A percentile compares a stretch with the other conserved stretches of the same genome.
These are phyloP conservation scores for Chaenocephalus aceratus DNA, from an alignment of 2,113 vertebrate species.

Conservation along the genomic window DNA sequence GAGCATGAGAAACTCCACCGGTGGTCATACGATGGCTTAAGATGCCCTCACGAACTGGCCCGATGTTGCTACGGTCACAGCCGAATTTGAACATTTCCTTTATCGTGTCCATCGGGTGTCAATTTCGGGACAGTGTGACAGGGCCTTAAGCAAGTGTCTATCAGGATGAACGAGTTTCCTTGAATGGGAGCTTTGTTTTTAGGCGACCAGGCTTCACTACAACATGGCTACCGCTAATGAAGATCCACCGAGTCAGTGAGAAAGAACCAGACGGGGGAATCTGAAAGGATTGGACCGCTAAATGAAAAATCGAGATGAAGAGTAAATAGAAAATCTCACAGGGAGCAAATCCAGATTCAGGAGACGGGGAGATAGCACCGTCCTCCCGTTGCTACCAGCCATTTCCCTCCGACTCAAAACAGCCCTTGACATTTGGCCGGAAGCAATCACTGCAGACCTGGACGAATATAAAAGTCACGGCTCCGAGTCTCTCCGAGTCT, in stretches of 20 bases:
- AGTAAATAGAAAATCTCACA: slow-evolving; percentile 25
- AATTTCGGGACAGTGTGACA: too few relatives aligned
- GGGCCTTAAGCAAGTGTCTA: too few relatives aligned
- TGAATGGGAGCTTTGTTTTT: too few relatives aligned
- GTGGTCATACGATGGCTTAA: too few relatives aligned
- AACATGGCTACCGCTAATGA: slow-evolving; percentile 39
- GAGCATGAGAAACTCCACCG: too few relatives aligned
- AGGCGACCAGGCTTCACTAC: not conserved
- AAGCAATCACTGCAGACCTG: slow-evolving; percentile 45
- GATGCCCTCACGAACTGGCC: too few relatives aligned
- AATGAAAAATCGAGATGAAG: slow-evolving; percentile 14
- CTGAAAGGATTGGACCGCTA: slow-evolving; percentile 1
- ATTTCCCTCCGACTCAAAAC: slow-evolving; percentile 45
- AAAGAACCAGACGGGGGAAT: slow-evolving; percentile 1
- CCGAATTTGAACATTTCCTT: too few relatives aligned
- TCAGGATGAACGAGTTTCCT: too few relatives aligned
- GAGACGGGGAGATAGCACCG: slow-evolving; percentile 20
- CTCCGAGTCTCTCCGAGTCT: slow-evolving; percentile 6
- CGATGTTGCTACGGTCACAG: too few relatives aligned
- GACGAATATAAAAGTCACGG: slow-evolving; percentile 38
- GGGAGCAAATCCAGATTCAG: slow-evolving; percentile 3
- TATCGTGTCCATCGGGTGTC: too few relatives aligned
- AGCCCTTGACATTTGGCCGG: slow-evolving; percentile 59
- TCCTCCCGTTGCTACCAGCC: slow-evolving; percentile 23
- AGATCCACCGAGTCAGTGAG: slow-evolving; percentile 21